A percentile compares a stretch with the other conserved stretches of the same genome.
phyloP scores from a whole-genome alignment of 2,797 vertebrate species.

The Cirrhinus mrigala region DNA sequence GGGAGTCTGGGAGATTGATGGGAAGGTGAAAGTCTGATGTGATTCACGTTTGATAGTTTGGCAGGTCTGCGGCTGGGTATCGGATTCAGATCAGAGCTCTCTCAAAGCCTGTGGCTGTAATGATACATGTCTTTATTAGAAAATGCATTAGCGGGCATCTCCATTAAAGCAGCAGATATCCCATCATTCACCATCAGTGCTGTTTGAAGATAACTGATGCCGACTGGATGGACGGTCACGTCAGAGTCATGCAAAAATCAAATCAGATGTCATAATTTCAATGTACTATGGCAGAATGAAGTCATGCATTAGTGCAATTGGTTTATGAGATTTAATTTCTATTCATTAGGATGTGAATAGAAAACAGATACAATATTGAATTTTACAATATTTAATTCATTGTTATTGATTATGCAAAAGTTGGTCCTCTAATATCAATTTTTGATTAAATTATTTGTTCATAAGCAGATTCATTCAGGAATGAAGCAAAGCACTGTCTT shows the following conservation, averaged over 20 bases:
- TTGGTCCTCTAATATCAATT: not conserved
- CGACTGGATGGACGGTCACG: not conserved
- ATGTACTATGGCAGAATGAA: conserved; percentile 40
- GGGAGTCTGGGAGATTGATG: conserved; percentile 70
- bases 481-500: not conserved
- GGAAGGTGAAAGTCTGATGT: conserved; percentile 55
- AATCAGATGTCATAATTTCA: conserved; percentile 35
- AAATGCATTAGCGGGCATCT: conserved; percentile 48
- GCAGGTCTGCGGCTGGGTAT: conserved; percentile 66
- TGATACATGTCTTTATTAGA: conserved; percentile 12
- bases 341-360: not conserved
- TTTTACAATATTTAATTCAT: not conserved
- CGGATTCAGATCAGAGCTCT: conserved; percentile 70
- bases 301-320: conserved; percentile 5
- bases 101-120: conserved; percentile 52
- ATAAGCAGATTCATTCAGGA: not conserved
- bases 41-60: conserved; percentile 69
- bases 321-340: not conserved
- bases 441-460: not conserved
- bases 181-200: conserved; percentile 37
- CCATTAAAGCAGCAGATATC: conserved; percentile 50
- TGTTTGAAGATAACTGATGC: conserved; percentile 53
- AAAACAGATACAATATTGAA: not conserved
- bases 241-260: not conserved
- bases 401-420: not conserved